These are phyloP conservation scores for Dasyurus viverrinus DNA, from an alignment of 2,113 vertebrate genomes.

Conservation along the genomic window DNA sequence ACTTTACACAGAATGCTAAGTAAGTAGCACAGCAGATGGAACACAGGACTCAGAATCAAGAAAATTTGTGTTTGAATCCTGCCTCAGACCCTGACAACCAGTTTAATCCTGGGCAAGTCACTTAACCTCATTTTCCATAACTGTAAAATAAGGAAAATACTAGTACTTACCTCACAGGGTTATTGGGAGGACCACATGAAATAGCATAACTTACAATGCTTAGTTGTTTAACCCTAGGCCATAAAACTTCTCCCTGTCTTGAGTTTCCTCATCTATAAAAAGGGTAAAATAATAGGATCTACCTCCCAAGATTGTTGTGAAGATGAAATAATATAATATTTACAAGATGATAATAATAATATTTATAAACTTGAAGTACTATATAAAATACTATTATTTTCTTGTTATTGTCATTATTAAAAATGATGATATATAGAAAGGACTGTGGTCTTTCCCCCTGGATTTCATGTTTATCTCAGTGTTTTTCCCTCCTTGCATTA, in stretches of 20 bases:
- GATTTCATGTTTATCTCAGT: neutral
- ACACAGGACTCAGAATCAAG: neutral
- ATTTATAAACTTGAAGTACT: neutral
- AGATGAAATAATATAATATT: neutral
- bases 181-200: neutral
- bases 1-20: neutral
- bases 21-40: neutral
- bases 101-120: neutral
- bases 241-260: neutral
- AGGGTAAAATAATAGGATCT: neutral
- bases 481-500: neutral
- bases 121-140: neutral
- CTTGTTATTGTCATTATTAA: neutral
- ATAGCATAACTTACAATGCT: neutral
- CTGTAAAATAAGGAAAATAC: neutral
- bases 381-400: neutral
- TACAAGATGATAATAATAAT: neutral
- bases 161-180: neutral
- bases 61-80: neutral
- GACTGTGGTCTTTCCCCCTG: neutral
- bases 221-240: neutral
- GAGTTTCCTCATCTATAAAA: neutral
- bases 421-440: neutral
- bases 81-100: neutral
- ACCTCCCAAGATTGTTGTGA: neutral